Evolutionary conservation across 2,797 vertebrate species (phyloP), one percentile per base, ranked within the genome.

Genomic region (Thunnus albacares): DNA sequence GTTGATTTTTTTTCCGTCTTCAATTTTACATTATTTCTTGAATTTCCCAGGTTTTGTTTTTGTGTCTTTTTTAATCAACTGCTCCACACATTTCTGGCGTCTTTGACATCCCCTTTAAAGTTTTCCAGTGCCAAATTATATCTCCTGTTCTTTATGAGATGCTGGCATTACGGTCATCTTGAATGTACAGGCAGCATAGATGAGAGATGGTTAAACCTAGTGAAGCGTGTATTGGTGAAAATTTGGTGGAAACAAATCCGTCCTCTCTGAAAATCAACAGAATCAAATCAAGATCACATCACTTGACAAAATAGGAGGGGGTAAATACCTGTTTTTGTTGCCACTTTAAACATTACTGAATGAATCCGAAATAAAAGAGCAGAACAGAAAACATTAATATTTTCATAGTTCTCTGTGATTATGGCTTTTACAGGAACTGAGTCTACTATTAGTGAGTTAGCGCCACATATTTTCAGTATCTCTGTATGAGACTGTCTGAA

Each of bases 331-430:
- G 15, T 45, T 77, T 60, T 72, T 45, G 30, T 17, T 43, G 24
- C 13, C 43, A 13, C 9, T 75, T 81, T 6, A 43, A 56, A 59
- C 6, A 22, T n/a, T 47, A 62, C 49, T 35, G 47, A 71, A 64
- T 26, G 17, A 20, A 18, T 20, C 47, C 5, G 5, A 49, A 33
- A 45, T 67, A 70, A 79, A 78, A 85, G 51, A 17, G 20, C 43
- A 63, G 41, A 71, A 17, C 2, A 61, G 38, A 60, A 56, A 75
- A 62, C 3, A 2, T 1, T 41, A 2, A 57, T 55, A 51, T 85
- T 83, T 61, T 78, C 35, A 18, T 77, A 52, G 24, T 38, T 69
- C 57, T 57, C 26, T 66, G 30, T 61, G 30, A 64, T 47, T 61
- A 55, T 20, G 35, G 33, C 60, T 52, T 56, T 64, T 14, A 2